These are phyloP conservation scores for Phylloscopus whistleri DNA, from an alignment of 2,113 vertebrate species.

Conservation along the genomic window DNA sequence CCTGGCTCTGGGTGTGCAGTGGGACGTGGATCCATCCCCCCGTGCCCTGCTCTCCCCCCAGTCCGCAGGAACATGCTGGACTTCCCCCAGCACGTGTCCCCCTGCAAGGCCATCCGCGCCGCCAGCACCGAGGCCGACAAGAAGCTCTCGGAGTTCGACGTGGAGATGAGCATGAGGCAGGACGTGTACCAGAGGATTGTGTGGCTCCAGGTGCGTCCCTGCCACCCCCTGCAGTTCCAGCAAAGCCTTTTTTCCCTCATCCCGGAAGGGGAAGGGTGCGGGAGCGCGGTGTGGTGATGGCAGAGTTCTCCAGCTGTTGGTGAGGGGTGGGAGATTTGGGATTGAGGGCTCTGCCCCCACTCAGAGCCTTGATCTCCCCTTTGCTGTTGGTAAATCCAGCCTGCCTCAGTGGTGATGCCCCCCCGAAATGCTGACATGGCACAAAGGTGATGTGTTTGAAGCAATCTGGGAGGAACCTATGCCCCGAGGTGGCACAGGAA, in stretches of 20 bases:
- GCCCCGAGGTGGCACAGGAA: background rate
- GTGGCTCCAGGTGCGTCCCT: constrained; percentile 82
- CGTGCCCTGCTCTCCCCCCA: constrained; percentile 20
- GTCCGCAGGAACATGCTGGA: constrained; percentile 92
- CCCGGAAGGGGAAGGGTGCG: fast-evolving
- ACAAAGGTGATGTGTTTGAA: fast-evolving
- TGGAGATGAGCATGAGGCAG: constrained; percentile 98
- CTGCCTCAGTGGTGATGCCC: fast-evolving
- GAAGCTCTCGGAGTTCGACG: constrained; percentile 91
- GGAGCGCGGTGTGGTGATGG: fast-evolving
- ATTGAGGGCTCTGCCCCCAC: background rate
- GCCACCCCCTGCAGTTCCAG: fast-evolving
- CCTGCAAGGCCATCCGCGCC: constrained; percentile 81
- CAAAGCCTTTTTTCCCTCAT: fast-evolving
- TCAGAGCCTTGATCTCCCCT: background rate
- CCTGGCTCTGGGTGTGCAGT: background rate
- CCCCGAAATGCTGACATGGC: fast-evolving
- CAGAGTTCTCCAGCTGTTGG: background rate
- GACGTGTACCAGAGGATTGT: constrained; percentile 92
- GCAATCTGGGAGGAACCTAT: fast-evolving
- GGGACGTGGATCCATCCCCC: fast-evolving
- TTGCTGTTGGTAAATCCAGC: background rate
- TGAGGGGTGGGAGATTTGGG: background rate
- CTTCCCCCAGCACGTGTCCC: constrained; percentile 94
- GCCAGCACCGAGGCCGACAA: constrained; percentile 96